phyloP scores from a whole-genome alignment of 2,797 vertebrate genomes.

The Notolabrus celidotus region DNA sequence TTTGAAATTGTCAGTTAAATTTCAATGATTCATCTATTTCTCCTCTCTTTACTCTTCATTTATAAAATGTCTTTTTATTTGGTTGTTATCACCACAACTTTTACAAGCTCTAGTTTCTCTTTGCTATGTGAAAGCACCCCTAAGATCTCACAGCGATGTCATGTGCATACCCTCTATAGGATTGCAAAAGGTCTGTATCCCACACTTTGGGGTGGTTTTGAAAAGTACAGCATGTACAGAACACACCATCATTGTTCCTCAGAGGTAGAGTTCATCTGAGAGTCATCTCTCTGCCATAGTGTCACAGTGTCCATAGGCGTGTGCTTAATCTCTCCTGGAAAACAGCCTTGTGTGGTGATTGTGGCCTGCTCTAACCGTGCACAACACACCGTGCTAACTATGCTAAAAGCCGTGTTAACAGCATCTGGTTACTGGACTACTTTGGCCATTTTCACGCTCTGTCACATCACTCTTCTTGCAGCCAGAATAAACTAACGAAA shows the following conservation, averaged over 20 bases:
- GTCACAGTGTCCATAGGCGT: constrained; percentile 40
- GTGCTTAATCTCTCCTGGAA: constrained; percentile 45
- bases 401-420: constrained; percentile 53
- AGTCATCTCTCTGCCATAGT: constrained; percentile 43
- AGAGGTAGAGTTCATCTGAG: constrained; percentile 45
- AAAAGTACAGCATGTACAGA: constrained; percentile 60
- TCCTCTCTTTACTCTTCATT: background rate
- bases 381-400: constrained; percentile 30
- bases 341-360: constrained; percentile 24
- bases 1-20: background rate
- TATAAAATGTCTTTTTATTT: constrained; percentile 20
- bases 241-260: constrained; percentile 53
- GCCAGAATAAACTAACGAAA: constrained; percentile 37
- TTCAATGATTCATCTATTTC: background rate
- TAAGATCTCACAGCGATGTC: constrained; percentile 17
- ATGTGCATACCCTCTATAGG: constrained; percentile 16
- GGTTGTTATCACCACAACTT: background rate
- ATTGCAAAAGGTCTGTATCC: constrained; percentile 34
- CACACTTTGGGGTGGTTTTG: constrained; percentile 30
- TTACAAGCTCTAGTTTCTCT: background rate
- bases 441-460: constrained; percentile 57
- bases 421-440: constrained; percentile 57
- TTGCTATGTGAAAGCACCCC: constrained; percentile 11
- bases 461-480: constrained; percentile 39
- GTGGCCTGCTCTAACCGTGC: constrained; percentile 30